phyloP scores from a whole-genome alignment of 2,888 invertebrate species.

The Phytoseiulus persimilis region DNA sequence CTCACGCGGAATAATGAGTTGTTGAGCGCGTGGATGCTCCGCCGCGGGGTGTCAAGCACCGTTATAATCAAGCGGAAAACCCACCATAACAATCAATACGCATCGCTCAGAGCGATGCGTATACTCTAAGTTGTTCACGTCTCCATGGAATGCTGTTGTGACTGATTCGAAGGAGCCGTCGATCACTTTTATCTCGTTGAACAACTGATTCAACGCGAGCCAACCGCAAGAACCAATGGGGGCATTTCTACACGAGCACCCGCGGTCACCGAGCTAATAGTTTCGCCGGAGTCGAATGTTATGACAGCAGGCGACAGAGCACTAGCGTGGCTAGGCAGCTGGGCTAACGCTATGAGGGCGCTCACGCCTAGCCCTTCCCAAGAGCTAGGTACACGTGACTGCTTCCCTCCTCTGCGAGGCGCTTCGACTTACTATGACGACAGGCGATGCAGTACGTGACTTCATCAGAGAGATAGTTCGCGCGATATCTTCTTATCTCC shows the following conservation, averaged over 20 bases:
- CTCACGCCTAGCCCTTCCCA: background rate
- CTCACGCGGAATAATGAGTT: background rate
- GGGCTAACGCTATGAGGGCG: background rate
- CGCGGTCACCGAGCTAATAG: background rate
- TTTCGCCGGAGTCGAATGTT: background rate
- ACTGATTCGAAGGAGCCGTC: background rate
- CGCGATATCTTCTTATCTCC: no score
- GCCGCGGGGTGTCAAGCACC: background rate
- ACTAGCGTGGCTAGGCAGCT: background rate
- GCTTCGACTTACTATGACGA: no score
- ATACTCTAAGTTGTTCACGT: background rate
- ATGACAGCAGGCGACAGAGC: background rate
- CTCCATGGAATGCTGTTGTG: background rate
- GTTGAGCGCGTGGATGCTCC: background rate
- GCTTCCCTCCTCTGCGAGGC: no score
- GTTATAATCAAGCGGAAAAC: background rate
- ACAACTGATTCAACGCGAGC: background rate
- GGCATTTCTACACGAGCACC: background rate
- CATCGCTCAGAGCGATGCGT: background rate
- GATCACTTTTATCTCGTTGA: background rate
- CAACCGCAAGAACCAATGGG: background rate
- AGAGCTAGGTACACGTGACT: no score
- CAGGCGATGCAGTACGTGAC: no score
- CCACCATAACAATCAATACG: background rate
- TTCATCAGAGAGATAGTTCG: no score